A percentile compares a stretch with the other conserved stretches of the same genome.
Conservation (phyloP, 2,888 invertebrate genomes). For the Resseliella maxima region DNA sequence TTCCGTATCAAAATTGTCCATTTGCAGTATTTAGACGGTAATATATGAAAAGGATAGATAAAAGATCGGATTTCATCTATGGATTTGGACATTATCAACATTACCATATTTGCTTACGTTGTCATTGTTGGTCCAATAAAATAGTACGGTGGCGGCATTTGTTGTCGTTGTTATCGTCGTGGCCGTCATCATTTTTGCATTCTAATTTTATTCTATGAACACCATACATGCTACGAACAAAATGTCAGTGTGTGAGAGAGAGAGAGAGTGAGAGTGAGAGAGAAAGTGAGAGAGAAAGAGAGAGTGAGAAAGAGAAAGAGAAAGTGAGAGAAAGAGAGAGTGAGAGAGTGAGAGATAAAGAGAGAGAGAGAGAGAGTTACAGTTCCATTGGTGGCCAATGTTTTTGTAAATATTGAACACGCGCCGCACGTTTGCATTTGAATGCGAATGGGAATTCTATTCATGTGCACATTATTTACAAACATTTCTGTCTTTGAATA, state of each 20-base stretch:
- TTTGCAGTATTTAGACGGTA: not conserved
- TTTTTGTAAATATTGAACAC: not conserved
- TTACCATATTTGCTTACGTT: constrained; percentile 24
- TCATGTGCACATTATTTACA: not conserved
- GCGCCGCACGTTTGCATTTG: not conserved
- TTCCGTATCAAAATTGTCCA: not conserved
- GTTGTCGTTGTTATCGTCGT: not conserved
- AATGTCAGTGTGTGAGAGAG: too few relatives aligned
- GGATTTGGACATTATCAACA: constrained; percentile 18
- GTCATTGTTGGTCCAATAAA: not conserved
- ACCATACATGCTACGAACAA: too few relatives aligned
- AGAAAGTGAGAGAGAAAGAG: too few relatives aligned
- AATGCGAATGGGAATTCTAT: constrained; percentile 37
- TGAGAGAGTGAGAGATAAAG: too few relatives aligned
- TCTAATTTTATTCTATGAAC: too few relatives aligned
- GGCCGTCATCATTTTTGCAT: not conserved
- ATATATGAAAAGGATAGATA: not conserved
- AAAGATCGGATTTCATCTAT: not conserved
- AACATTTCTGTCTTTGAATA: not conserved
- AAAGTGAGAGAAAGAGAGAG: too few relatives aligned
- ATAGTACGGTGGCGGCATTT: not conserved
- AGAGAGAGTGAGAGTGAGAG: too few relatives aligned
- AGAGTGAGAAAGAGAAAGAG: too few relatives aligned
- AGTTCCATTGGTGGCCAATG: not conserved
- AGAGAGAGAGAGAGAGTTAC: not conserved